Evolutionary conservation across 2,797 vertebrate genomes (phyloP), one percentile per base, ranked within the genome.

Genomic region (Rhyacichthys aspro): DNA sequence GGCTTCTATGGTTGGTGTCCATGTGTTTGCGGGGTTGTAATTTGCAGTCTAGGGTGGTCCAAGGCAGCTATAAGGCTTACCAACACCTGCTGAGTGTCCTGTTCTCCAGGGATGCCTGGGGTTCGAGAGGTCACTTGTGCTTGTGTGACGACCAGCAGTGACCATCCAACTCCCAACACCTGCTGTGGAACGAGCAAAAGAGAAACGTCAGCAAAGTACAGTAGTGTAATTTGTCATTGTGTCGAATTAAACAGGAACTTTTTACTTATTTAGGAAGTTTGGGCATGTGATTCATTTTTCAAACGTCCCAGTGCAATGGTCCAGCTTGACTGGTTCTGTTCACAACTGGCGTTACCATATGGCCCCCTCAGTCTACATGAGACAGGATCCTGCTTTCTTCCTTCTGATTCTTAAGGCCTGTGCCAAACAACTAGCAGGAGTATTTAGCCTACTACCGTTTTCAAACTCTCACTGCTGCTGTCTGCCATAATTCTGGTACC

Each of bases 61-160:
- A 52, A 50, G 75, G 69, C 66, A 67, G 71, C 18, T 33, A 47
- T 59, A 41, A 67, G n/a, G 36, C 55, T 72, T 72, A 59, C 38
- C 42, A 28, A 36, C 80, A 86, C 79, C 85, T 83, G 86, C 73
- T 76, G 60, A 56, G 63, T 72, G 48, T 43, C 23, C 68, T 53
- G 36, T 39, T 39, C 47, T 81, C 67, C 50, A 48, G 36, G 63
- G 78, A 81, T 70, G 72, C 57, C 69, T 71, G 47, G 50, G 49
- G 71, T 55, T 74, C 57, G 2, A 54, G 57, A 67, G 83, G 77
- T 75, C 68, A 66, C 72, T 81, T 77, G 74, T 78, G 79, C 61
- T 64, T 72, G 11, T 43, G 45, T 41, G 2, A 28, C 23, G 7
- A 5, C 23, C 23, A 28, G 23, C 23, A 63, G 23, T 50, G 28